Evolutionary conservation across 2,113 vertebrate species (phyloP).

Genomic region (Galbula dea): DNA sequence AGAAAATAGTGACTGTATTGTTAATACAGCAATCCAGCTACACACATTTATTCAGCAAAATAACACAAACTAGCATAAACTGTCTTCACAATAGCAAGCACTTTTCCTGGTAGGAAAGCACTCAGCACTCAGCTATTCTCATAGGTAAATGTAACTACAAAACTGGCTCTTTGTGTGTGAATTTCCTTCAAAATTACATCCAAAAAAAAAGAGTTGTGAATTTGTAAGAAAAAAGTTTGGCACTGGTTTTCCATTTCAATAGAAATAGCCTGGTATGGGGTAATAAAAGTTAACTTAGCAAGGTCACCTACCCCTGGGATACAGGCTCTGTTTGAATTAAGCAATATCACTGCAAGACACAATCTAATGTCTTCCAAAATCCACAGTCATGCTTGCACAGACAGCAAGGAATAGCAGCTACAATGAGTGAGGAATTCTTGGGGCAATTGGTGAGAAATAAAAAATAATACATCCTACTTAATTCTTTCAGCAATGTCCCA

Average conservation of each 20-base stretch:
- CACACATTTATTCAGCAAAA: no score
- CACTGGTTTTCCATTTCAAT: neutral
- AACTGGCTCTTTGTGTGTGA: neutral
- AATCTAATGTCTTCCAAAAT: conserved; percentile 28
- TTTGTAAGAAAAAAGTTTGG: neutral
- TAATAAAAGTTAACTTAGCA: conserved; percentile 5
- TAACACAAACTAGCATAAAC: no score
- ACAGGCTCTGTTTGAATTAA: conserved; percentile 27
- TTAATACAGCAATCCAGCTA: neutral
- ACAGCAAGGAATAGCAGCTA: neutral
- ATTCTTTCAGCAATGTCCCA: neutral
- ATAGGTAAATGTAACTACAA: neutral
- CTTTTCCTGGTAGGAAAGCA: no score
- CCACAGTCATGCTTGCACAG: neutral
- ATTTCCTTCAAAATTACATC: neutral
- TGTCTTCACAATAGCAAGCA: no score
- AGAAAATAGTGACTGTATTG: neutral
- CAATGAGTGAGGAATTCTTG: neutral
- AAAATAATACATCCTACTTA: neutral
- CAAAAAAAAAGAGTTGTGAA: neutral
- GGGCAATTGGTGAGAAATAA: neutral
- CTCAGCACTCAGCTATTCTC: neutral
- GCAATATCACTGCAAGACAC: conserved; percentile 41
- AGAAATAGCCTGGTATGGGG: neutral
- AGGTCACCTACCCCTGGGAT: conserved; percentile 37